Base-by-base conservation (phyloP, 2,888 invertebrate species). In the Rhaphigaster nebulosa region DNA sequence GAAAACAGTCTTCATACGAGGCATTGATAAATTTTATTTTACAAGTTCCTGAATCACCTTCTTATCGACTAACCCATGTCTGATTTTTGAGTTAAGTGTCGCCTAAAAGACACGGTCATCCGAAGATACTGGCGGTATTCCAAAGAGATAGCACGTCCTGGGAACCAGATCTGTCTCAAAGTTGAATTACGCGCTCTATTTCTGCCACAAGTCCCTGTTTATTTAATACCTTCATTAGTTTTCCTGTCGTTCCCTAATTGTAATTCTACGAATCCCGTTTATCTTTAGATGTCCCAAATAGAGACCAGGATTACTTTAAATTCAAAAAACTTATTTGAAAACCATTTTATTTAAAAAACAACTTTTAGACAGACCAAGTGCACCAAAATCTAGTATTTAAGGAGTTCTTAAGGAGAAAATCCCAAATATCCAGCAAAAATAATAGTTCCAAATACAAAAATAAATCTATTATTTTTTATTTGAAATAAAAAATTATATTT, bases 221-320 rank as follows among this genome's bases (percentile, higher is more conserved):
- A 84, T 84, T 84, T 84, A 84, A 84, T 50, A 84, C 45, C 84
- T 84, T 84, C 84, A 84, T 84, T 84, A 84, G 41, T 84, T 84
- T 84, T 84, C 84, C 41, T 84, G 84, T 84, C 45, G 41, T 13
- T 84, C 84, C 70, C 70, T 76, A 76, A 76, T 76, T 76, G 70
- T 76, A 76, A 38, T 76, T 76, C 70, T 38, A 38, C 70, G 70
- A 87, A 87, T 54, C 52, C 56, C 87, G 54, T 87, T 87, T 54
- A 87, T 52, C 87, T 54, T 54, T 87, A 56, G 54, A 87, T 50
- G 87, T 87, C 54, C 54, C 54, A 54, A 87, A 76, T 76, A 76
- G 34, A 65, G 65, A 65, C 5, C 65, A 65, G 23, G 0, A 76
- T 34, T 76, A 15, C 70, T 76, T 76, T 76, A 8, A 76, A 34